Evolutionary conservation across 2,797 vertebrate genomes (phyloP).

Genomic region (Lerista edwardsae): DNA sequence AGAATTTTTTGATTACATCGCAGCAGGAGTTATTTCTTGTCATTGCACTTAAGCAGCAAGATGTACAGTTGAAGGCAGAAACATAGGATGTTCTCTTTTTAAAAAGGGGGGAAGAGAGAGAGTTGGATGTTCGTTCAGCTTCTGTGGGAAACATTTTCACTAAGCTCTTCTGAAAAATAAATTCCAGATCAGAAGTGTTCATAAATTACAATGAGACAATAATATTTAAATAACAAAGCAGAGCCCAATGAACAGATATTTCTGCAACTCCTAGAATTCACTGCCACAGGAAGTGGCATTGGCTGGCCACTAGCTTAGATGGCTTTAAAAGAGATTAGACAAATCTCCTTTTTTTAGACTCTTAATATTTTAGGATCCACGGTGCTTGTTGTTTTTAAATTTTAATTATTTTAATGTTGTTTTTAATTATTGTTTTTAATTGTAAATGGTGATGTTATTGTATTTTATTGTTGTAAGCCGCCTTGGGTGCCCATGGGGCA

Average conservation of each 20-base stretch:
- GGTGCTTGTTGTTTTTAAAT: no score
- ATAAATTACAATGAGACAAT: constrained; percentile 35
- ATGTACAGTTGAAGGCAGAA: constrained; percentile 39
- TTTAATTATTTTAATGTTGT: no score
- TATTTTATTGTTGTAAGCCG: no score
- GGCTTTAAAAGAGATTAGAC: no score
- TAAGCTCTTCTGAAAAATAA: constrained; percentile 43
- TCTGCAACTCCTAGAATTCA: constrained; percentile 11
- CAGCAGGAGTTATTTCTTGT: constrained; percentile 20
- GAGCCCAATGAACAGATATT: constrained; percentile 26
- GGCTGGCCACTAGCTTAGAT: no score
- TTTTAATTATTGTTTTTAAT: no score
- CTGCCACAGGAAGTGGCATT: no score
- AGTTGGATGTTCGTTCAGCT: constrained; percentile 23
- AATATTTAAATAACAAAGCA: constrained; percentile 47
- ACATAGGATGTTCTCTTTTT: neutral
- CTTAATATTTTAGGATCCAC: no score
- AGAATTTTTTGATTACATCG: constrained; percentile 20
- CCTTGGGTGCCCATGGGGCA: no score
- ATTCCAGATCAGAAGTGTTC: constrained; percentile 17
- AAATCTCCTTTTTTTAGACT: no score
- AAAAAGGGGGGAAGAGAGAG: neutral
- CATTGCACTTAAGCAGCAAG: constrained; percentile 25
- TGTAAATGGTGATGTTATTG: no score
- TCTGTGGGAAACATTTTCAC: constrained; percentile 37